Percentiles rank a stretch among this genome's conserved stretches.
Conservation (phyloP, 2,888 invertebrate species). For the Argyresthia goedartella region DNA sequence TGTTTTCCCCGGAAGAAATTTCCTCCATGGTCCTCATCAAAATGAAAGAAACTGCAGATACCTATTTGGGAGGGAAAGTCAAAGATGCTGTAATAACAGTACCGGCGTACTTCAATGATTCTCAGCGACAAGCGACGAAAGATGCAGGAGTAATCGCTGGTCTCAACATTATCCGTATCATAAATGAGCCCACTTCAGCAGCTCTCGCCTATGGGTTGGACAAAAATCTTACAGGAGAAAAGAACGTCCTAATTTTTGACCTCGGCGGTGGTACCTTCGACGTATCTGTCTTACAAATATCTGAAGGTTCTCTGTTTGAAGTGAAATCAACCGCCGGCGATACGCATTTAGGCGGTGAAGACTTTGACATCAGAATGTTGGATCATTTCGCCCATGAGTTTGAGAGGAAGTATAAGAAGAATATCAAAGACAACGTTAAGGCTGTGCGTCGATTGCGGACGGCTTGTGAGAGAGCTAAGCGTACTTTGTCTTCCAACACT, state of each 20-base stretch:
- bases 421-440: conserved; percentile 78
- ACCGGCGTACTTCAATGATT: conserved; percentile 87
- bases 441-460: conserved; percentile 87
- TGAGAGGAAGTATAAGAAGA: conserved; percentile 79
- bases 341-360: conserved; percentile 84
- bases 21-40: conserved; percentile 88
- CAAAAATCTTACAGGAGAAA: conserved; percentile 80
- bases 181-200: conserved; percentile 92
- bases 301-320: conserved; percentile 87
- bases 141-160: conserved; percentile 90
- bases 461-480: conserved; percentile 85
- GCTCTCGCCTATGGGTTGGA: conserved; percentile 88
- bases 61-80: conserved; percentile 79
- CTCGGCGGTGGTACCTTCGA: conserved; percentile 93
- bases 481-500: conserved; percentile 81
- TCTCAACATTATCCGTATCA: conserved; percentile 88
- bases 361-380: conserved; percentile 85
- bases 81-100: conserved; percentile 86
- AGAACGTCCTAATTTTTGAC: conserved; percentile 81
- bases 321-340: conserved; percentile 86
- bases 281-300: conserved; percentile 91
- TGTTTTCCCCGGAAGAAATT: conserved; percentile 86
- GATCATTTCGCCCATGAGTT: conserved; percentile 85
- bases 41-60: conserved; percentile 86
- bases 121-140: conserved; percentile 88